phyloP scores from a whole-genome alignment of 2,888 invertebrate species.

The Drosophila pseudotalamancana region DNA sequence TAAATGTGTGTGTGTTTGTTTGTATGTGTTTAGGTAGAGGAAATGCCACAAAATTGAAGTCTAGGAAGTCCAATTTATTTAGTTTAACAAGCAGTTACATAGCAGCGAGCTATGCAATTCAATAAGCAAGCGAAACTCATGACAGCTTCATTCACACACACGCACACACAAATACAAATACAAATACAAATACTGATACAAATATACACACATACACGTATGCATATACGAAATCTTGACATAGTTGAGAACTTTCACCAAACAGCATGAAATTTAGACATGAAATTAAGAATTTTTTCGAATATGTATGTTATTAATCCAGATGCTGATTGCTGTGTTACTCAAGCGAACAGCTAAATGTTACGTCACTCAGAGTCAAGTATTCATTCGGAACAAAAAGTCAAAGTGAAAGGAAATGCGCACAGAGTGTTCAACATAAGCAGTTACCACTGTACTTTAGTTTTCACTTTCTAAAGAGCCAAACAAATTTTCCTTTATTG shows the following conservation, averaged over 20 bases:
- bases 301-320: constrained; percentile 40
- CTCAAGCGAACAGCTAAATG: constrained; percentile 14
- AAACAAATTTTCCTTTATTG: constrained; percentile 27
- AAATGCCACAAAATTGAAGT: constrained; percentile 25
- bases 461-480: constrained; percentile 41
- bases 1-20: constrained; percentile 45
- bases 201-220: constrained; percentile 1
- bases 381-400: constrained; percentile 42
- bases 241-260: constrained; percentile 7
- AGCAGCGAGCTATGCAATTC: constrained; percentile 42
- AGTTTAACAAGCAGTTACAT: constrained; percentile 18
- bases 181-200: background rate
- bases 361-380: too few relatives aligned
- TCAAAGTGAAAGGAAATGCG: constrained; percentile 27
- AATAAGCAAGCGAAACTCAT: constrained; percentile 33
- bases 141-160: constrained; percentile 33
- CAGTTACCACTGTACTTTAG: constrained; percentile 50
- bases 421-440: constrained; percentile 41
- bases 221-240: constrained; percentile 11
- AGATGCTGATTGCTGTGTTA: constrained; percentile 40
- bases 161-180: constrained; percentile 3
- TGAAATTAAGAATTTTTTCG: constrained; percentile 49
- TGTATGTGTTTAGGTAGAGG: constrained; percentile 31
- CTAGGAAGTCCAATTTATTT: constrained; percentile 6
- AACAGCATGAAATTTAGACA: constrained; percentile 50